Percentiles rank a stretch among this genome's conserved stretches.
Evolutionary conservation across 2,888 invertebrate species (phyloP).

Genomic region (Exephanes ischioxanthus): DNA sequence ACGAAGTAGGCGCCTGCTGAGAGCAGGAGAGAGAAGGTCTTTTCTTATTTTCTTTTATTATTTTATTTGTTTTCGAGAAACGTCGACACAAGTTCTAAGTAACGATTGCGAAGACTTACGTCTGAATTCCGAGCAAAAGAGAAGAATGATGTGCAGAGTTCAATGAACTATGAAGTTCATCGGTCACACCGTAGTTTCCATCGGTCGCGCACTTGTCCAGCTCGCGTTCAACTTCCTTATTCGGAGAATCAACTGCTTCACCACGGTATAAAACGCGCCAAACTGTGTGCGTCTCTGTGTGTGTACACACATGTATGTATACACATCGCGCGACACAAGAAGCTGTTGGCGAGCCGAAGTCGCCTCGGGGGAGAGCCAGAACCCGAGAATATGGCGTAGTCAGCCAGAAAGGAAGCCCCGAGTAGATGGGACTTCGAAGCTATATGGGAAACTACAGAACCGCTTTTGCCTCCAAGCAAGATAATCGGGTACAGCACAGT

Average conservation of each 20-base stretch:
- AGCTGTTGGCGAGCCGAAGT: constrained; percentile 24
- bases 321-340: constrained; percentile 22
- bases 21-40: too few relatives aligned
- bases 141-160: constrained; percentile 34
- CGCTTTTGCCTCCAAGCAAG: constrained; percentile 9
- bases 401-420: constrained; percentile 36
- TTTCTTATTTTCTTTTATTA: too few relatives aligned
- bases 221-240: constrained; percentile 81
- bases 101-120: background rate
- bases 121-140: background rate
- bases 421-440: constrained; percentile 8
- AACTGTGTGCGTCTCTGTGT: background rate
- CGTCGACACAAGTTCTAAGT: background rate
- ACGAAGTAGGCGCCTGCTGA: too few relatives aligned
- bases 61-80: background rate
- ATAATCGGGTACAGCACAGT: constrained; percentile 10
- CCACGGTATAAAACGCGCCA: background rate
- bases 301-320: background rate
- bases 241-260: constrained; percentile 74
- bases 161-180: constrained; percentile 76
- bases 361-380: constrained; percentile 3
- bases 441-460: constrained; percentile 31
- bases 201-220: constrained; percentile 80
- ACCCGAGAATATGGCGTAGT: background rate
- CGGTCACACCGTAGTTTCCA: constrained; percentile 78